Evolutionary conservation across 2,888 invertebrate species (phyloP), one percentile per base, ranked within the genome.

Genomic region (Dendrolimus houi): DNA sequence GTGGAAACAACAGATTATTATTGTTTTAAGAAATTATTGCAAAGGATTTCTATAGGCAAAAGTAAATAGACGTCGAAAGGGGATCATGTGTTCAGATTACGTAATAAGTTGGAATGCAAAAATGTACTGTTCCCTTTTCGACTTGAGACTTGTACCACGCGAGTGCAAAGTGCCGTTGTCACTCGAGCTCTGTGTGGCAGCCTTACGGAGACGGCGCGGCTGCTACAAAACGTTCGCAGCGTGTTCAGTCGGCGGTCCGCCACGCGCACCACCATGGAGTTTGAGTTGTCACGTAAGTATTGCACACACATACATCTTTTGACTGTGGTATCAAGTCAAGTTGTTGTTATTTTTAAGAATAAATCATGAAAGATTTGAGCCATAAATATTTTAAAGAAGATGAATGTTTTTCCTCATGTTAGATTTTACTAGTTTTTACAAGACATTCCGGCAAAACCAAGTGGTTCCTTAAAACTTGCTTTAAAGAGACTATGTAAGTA

Each of bases 131-230:
- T 55, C 55, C 55, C 29, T 52, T 52, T 13, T 55, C 29, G 55
- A 29, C 55, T n/a, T 13, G n/a, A n/a, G 47, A 10, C 12, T 47
- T 47, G 47, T 47, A 47, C 47, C 47, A 12, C 47, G 47, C 47
- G 47, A 47, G 47, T 47, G 69, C 68, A 83, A 92, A 93, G 64
- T 62, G 58, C 64, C 70, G 71, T 73, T 69, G 77, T 81, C 70
- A 81, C 71, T 62, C 71, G 77, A 68, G 75, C 72, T 81, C 74
- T 84, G 76, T 87, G 82, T 81, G 82, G 85, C 95, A 98, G 97
- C 95, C 95, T 98, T 91, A 97, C 97, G 92, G 98, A 99, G 94
- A 98, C 98, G 81, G 98, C 98, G 86, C 94, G 98, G 77, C 94
- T 99, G 84, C 95, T 99, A 92, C 96, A 96, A 92, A 97, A 96